Evolutionary conservation across 2,113 vertebrate genomes (phyloP).

Genomic region (Amazona vittata): DNA sequence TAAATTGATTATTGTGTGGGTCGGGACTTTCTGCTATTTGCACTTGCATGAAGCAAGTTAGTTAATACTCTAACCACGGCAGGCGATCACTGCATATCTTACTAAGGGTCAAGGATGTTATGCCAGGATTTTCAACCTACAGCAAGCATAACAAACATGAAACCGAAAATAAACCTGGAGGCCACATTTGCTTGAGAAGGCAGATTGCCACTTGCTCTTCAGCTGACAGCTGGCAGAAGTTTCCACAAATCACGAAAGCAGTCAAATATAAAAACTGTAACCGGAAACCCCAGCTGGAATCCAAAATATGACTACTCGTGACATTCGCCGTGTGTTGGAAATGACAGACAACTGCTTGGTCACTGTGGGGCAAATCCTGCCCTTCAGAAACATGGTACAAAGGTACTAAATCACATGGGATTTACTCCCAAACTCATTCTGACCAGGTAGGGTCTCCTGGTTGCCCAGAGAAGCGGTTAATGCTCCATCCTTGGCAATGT

Average conservation of each 20-base stretch:
- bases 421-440: not conserved
- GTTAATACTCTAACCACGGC: not conserved
- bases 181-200: conserved; percentile 39
- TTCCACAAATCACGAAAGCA: conserved; percentile 36
- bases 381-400: not conserved
- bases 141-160: not conserved
- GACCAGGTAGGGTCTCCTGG: not conserved
- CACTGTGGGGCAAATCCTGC: not conserved
- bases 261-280: conserved; percentile 15
- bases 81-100: not conserved
- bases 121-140: not conserved
- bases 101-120: conserved; percentile 21
- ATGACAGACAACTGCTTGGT: not conserved
- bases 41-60: not conserved
- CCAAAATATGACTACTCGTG: not conserved
- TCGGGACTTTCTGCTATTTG: not conserved
- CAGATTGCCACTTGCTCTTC: conserved; percentile 40
- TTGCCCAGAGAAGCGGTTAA: not conserved
- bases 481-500: not conserved
- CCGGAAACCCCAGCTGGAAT: conserved; percentile 22
- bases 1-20: not conserved
- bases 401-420: rapidly evolving
- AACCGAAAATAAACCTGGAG: conserved; percentile 46
- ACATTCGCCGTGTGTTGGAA: not conserved
- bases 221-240: conserved; percentile 63